Percentiles rank a stretch among this genome's conserved stretches.
These are phyloP conservation scores for Akabosia matsudoensis DNA, from an alignment of 1,140 invertebrate genomes.

Conservation along the genomic window DNA sequence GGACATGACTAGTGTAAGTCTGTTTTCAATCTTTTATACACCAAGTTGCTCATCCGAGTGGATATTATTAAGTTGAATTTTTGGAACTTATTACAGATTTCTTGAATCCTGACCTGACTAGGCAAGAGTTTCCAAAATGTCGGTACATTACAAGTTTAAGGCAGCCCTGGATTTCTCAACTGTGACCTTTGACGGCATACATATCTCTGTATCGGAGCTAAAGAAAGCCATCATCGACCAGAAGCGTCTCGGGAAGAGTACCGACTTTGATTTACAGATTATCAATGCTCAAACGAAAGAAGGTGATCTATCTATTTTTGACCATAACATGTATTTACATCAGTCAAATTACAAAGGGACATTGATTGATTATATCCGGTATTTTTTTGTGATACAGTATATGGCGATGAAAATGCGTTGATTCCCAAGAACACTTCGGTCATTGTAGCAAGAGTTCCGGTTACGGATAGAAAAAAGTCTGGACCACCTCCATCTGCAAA, in stretches of 20 bases:
- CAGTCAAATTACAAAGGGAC: neutral
- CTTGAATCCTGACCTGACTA: no score
- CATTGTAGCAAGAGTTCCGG: constrained; percentile 86
- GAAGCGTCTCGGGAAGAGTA: constrained; percentile 87
- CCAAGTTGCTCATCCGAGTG: no score
- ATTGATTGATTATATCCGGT: no score
- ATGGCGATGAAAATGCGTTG: constrained; percentile 80
- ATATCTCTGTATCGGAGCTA: constrained; percentile 89
- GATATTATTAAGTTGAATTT: no score
- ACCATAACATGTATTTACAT: neutral
- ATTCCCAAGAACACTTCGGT: constrained; percentile 97
- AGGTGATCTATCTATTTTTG: constrained; percentile 60
- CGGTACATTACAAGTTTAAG: constrained; percentile 98
- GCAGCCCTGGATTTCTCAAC: constrained; percentile 91
- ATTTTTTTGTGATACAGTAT: constrained; percentile 65
- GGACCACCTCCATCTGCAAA: constrained; percentile 19
- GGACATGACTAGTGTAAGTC: neutral
- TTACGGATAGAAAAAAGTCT: constrained; percentile 71
- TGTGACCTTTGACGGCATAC: constrained; percentile 92
- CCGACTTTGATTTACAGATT: constrained; percentile 92
- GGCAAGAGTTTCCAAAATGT: constrained; percentile 60
- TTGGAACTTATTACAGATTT: no score
- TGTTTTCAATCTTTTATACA: no score
- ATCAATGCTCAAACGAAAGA: constrained; percentile 97
- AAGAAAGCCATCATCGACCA: constrained; percentile 93